Evolutionary conservation across 2,888 invertebrate species (phyloP).

Genomic region (Mythimna pallens): DNA sequence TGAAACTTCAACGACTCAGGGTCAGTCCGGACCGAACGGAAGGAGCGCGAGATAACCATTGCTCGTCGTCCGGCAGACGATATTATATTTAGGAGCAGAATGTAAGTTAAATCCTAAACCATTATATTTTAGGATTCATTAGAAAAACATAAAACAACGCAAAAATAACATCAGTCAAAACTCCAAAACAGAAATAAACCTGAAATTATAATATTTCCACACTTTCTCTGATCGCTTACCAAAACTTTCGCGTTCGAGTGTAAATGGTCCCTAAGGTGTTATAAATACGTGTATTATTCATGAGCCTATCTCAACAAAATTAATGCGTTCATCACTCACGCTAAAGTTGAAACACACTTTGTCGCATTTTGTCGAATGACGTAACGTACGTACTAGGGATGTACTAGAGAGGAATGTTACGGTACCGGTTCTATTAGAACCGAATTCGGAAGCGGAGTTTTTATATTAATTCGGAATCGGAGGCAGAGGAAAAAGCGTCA

Average conservation of each 20-base stretch:
- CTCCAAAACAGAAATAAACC: constrained; percentile 26
- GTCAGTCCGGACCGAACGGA: too few species aligned
- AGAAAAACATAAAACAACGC: constrained; percentile 1
- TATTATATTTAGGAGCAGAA: too few species aligned
- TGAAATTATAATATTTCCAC: constrained; percentile 41
- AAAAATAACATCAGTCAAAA: constrained; percentile 18
- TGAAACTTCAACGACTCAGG: too few species aligned
- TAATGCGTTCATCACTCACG: constrained; percentile 68
- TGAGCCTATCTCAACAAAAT: constrained; percentile 64
- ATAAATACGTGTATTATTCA: constrained; percentile 72
- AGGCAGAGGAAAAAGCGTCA: too few species aligned
- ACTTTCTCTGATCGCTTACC: constrained; percentile 50
- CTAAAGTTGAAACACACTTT: constrained; percentile 65
- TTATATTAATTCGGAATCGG: too few species aligned
- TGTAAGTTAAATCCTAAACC: too few species aligned
- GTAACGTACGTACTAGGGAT: constrained; percentile 26
- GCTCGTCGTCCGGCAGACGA: too few species aligned
- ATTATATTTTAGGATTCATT: not conserved
- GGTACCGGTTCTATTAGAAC: too few species aligned
- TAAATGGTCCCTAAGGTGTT: constrained; percentile 55
- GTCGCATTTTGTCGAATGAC: constrained; percentile 42
- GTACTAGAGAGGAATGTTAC: not conserved
- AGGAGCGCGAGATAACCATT: too few species aligned
- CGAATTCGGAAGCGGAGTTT: too few species aligned
- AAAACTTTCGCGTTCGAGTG: constrained; percentile 55